Evolutionary conservation across 2,797 vertebrate genomes (phyloP), one percentile per base, ranked within the genome.

Genomic region (Erethizon dorsatum): DNA sequence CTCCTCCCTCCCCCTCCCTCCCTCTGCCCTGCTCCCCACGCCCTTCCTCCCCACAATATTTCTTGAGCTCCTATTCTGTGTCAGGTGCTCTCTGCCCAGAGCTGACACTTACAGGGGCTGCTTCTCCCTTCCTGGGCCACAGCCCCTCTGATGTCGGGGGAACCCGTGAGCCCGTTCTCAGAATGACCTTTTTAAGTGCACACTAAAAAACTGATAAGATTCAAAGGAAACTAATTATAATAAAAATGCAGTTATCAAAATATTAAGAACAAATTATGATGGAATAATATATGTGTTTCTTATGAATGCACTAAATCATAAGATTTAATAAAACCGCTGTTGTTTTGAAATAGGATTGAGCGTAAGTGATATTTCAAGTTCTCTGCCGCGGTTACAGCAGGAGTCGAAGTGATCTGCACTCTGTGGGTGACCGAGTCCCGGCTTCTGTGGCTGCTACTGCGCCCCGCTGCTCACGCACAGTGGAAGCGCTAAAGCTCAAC

Each of bases 171-270:
- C 26, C 41, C 67, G 45, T 82, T 79, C 73, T 89, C 9, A 10
- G 86, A 88, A 77, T 69, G 75, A 41, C 77, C 89, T 54, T 88
- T 69, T 37, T 65, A 75, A 83, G 71, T 17, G 28, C 18, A 17
- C 22, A 54, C 63, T 61, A 4, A 67, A 65, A 82, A 82, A 90
- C 80, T 6, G n/a, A n/a, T 84, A 54, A 63, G 71, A 73, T 82
- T 87, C 57, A 65, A 84, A 78, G 82, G 71, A 87, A 94, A 88
- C 65, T 67, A 90, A 69, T 73, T 89, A 50, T 12, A 85, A 71
- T 93, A 92, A 94, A 77, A 84, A 88, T 65, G 52, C 33, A 78
- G 50, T 88, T 82, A 96, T 90, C 92, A 85, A 88, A 97, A 93
- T 90, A 90, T 82, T 93, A 84, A 95, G 90, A 83, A 93, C 94